These are phyloP conservation scores for Acromyrmex heyeri DNA, from an alignment of 1,140 invertebrate genomes.

Conservation along the genomic window DNA sequence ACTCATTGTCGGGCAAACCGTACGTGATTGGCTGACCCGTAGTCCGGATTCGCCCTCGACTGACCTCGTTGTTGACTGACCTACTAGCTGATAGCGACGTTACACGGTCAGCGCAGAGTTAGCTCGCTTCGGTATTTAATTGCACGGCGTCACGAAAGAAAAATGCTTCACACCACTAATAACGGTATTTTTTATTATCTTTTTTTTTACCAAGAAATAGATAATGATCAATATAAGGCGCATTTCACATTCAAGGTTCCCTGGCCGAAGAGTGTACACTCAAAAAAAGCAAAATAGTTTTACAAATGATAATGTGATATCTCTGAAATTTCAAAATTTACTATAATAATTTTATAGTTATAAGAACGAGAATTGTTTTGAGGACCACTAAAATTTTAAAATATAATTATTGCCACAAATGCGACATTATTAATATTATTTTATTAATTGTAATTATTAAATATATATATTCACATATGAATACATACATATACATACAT, in stretches of 20 bases:
- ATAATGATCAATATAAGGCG: background rate
- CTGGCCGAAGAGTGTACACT: too few species aligned
- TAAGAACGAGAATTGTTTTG: background rate
- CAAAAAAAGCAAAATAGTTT: background rate
- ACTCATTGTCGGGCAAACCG: constrained; percentile 72
- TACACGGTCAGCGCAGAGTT: constrained; percentile 30
- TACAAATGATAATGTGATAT: background rate
- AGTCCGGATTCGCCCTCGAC: constrained; percentile 80
- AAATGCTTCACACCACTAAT: constrained; percentile 58
- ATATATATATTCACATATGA: too few species aligned
- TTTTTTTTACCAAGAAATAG: background rate
- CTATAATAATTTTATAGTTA: background rate
- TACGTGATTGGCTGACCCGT: constrained; percentile 78
- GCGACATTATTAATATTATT: background rate
- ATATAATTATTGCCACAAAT: background rate
- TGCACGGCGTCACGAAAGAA: constrained; percentile 27
- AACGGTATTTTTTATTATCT: constrained; percentile 38
- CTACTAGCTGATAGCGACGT: constrained; percentile 78
- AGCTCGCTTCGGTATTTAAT: constrained; percentile 53
- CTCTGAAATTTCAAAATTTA: background rate
- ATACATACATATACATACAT: too few species aligned
- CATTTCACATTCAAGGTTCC: background rate
- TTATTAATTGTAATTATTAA: background rate
- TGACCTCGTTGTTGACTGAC: constrained; percentile 84
- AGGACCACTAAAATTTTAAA: background rate